Conservation (phyloP, 2,888 invertebrate species). For the Agrochola lychnidis region DNA sequence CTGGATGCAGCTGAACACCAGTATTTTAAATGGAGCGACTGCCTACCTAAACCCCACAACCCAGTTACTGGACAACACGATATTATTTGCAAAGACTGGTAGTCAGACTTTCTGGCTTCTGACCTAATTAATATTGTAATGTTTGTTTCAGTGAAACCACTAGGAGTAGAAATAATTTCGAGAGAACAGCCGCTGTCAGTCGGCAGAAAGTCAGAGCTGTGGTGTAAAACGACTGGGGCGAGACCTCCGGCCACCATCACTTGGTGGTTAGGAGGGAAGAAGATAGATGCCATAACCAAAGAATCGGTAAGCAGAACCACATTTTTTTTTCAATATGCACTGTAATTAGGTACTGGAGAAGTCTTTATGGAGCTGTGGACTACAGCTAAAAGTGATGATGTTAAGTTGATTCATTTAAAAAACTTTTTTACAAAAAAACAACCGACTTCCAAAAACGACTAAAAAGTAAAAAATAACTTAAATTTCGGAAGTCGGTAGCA, state of each 20-base stretch:
- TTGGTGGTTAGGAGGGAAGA: conserved; percentile 95
- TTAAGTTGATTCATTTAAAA: fast-evolving
- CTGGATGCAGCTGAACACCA: too few species aligned
- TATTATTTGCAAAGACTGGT: not conserved
- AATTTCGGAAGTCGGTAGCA: too few species aligned
- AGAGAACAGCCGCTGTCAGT: conserved; percentile 96
- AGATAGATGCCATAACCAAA: conserved; percentile 88
- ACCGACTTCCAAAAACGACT: too few species aligned
- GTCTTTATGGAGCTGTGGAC: not conserved
- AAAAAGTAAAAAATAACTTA: too few species aligned
- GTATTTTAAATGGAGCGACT: not conserved
- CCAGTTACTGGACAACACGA: too few species aligned
- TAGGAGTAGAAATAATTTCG: conserved; percentile 94
- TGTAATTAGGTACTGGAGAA: not conserved
- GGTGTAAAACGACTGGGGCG: conserved; percentile 96
- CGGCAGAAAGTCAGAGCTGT: conserved; percentile 95
- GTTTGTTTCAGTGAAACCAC: conserved; percentile 93
- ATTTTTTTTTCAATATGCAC: too few species aligned
- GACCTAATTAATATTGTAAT: not conserved
- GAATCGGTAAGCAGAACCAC: conserved; percentile 73
- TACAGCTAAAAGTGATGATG: not conserved
- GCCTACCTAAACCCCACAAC: not conserved
- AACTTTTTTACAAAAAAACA: too few species aligned
- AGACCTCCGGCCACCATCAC: conserved; percentile 95
- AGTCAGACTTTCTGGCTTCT: too few species aligned